A percentile compares a stretch with the other conserved stretches of the same genome.
Evolutionary conservation across 2,113 vertebrate genomes (phyloP).

Genomic region (Hymenochirus boettgeri): DNA sequence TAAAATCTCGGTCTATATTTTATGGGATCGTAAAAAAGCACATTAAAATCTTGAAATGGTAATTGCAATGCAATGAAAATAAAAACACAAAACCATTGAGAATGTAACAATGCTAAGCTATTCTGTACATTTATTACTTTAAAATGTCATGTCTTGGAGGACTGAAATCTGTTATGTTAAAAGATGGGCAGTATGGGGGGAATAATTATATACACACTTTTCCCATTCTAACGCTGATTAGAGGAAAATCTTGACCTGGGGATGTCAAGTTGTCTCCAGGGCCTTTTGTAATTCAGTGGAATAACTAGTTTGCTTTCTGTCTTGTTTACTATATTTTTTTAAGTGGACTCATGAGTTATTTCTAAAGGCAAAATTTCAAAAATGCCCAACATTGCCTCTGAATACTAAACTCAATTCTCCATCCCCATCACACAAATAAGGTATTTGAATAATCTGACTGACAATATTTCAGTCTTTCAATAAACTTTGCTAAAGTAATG

Average conservation of each 20-base stretch:
- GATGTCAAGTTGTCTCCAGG: constrained; percentile 26
- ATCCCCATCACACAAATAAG: too few relatives aligned
- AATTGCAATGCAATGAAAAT: too few relatives aligned
- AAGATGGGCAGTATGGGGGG: constrained; percentile 9
- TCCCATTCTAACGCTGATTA: constrained; percentile 21
- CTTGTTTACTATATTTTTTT: constrained; percentile 17
- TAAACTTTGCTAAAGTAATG: too few relatives aligned
- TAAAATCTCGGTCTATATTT: too few relatives aligned
- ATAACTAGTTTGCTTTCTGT: constrained; percentile 28
- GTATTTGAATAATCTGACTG: too few relatives aligned
- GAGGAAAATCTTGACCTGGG: constrained; percentile 25
- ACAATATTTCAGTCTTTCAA: too few relatives aligned
- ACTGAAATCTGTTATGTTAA: constrained; percentile 2
- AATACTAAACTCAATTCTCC: neutral
- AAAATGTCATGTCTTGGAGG: constrained; percentile 7
- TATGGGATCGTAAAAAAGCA: too few relatives aligned
- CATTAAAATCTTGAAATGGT: too few relatives aligned
- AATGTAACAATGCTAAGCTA: neutral
- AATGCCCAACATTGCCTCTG: neutral
- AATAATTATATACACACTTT: constrained; percentile 20
- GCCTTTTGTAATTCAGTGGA: constrained; percentile 12
- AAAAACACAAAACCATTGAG: too few relatives aligned
- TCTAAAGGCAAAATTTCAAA: constrained; percentile 5
- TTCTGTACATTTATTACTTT: neutral
- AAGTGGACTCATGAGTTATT: constrained; percentile 26